Evolutionary conservation across 2,888 invertebrate species (phyloP), one percentile per base, ranked within the genome.

Genomic region (Urechis unicinctus): DNA sequence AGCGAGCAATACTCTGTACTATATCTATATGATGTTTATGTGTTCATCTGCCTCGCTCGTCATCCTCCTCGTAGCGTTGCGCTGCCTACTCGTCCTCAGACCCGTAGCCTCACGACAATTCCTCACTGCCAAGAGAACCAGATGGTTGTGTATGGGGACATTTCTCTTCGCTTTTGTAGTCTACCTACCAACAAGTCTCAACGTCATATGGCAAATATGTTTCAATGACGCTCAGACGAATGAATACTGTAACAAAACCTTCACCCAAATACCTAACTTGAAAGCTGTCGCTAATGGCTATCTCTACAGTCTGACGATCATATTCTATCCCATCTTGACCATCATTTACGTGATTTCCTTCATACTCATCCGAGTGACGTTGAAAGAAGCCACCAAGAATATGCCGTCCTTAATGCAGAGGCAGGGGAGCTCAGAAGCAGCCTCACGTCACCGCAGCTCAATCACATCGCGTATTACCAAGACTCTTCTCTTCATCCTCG

Each of bases 311-410:
- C 17, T 58, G 4, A 42, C 52, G 3, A 21, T 49, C 21, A 26
- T 58, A 25, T 58, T 41, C 41, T 54, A 55, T 1, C 58, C 58
- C 5, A 22, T 58, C 13, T 13, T 58, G 3, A 45, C 55, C 24
- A 3, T 58, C 28, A 9, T 48, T 9, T 49, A 58, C 48, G 46
- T 52, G 3, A 22, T 36, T 30, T 55, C 52, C 36, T 50, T 58
- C 46, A 30, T 48, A 9, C 31, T 24, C 25, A 58, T 58, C 30
- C 6, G 50, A 41, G 36, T 47, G 2, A 49, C 45, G 36, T 28
- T 58, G 42, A 29, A 22, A 3, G 21, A 29, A 24, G 44, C 46
- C 21, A 42, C 26, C 13, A 28, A 42, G 30, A 25, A 30, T 13
- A 43, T 56, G 4, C 25, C 43, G 4, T 17, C n/a, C 21, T 17